Evolutionary conservation across 1,140 invertebrate species (phyloP).

Genomic region (Drosophila bifasciata): DNA sequence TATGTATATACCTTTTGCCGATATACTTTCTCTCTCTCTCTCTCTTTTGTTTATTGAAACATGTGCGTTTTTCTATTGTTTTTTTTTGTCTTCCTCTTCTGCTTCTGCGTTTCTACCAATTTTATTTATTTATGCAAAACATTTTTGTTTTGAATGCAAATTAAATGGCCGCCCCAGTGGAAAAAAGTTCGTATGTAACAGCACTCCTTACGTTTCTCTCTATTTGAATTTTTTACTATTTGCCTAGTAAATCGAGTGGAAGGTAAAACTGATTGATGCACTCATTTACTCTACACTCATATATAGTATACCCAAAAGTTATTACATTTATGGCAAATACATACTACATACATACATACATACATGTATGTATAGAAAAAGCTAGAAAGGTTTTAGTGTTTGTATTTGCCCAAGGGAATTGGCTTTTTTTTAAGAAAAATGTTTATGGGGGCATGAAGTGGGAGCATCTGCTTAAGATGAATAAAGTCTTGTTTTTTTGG

Average conservation of each 20-base stretch:
- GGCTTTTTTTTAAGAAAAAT: no score
- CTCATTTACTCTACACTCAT: constrained; percentile 14
- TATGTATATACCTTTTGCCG: no score
- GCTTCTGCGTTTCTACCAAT: constrained; percentile 19
- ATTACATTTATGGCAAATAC: no score
- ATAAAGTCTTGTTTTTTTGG: no score
- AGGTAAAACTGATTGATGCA: constrained; percentile 22
- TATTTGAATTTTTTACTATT: neutral
- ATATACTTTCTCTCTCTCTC: constrained; percentile 32
- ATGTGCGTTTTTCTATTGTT: constrained; percentile 37
- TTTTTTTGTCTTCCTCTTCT: constrained; percentile 12
- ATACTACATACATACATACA: no score
- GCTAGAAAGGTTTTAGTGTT: no score
- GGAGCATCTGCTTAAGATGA: no score
- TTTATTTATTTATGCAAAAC: constrained; percentile 67
- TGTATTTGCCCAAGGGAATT: no score
- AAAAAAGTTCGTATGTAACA: constrained; percentile 28
- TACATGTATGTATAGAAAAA: no score
- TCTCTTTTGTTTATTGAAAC: constrained; percentile 48
- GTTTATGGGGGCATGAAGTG: no score
- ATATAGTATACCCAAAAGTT: no score
- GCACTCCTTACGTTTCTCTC: no score
- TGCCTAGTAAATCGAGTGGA: constrained; percentile 33
- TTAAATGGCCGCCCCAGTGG: constrained; percentile 25
- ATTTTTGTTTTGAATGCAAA: constrained; percentile 49